Evolutionary conservation across 2,113 vertebrate genomes (phyloP).

Genomic region (Clarias gariepinus): DNA sequence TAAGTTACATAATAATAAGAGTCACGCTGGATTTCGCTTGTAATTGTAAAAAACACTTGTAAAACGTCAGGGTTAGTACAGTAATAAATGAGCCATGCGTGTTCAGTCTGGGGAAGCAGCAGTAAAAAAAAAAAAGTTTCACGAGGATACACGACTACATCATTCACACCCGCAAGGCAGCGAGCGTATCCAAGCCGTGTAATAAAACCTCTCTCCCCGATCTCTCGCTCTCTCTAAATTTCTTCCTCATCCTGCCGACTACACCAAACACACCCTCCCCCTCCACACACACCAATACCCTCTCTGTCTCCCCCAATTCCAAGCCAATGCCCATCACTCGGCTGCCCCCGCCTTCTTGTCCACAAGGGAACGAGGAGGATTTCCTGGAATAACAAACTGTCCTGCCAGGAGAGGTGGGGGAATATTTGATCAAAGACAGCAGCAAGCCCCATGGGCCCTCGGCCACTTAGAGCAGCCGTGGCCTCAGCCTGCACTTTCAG

Average conservation of each 20-base stretch:
- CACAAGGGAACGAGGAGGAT: constrained; percentile 51
- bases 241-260: constrained; percentile 22
- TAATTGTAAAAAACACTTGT: background rate
- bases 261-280: constrained; percentile 7
- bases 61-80: background rate
- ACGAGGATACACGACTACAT: constrained; percentile 21
- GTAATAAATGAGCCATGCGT: background rate
- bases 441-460: constrained; percentile 50
- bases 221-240: background rate
- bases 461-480: constrained; percentile 53
- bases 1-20: background rate
- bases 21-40: background rate
- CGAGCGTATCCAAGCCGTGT: constrained; percentile 3
- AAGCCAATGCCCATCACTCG: constrained; percentile 46
- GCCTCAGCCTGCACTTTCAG: constrained; percentile 46
- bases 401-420: constrained; percentile 60
- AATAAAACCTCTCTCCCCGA: constrained; percentile 18
- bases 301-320: constrained; percentile 15
- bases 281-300: constrained; percentile 41
- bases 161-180: constrained; percentile 2
- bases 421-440: constrained; percentile 60
- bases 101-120: background rate
- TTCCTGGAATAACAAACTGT: constrained; percentile 66
- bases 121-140: background rate
- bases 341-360: constrained; percentile 13